Evolutionary conservation across 2,797 vertebrate species (phyloP), one percentile per base, ranked within the genome.

Genomic region (Brotula barbata): DNA sequence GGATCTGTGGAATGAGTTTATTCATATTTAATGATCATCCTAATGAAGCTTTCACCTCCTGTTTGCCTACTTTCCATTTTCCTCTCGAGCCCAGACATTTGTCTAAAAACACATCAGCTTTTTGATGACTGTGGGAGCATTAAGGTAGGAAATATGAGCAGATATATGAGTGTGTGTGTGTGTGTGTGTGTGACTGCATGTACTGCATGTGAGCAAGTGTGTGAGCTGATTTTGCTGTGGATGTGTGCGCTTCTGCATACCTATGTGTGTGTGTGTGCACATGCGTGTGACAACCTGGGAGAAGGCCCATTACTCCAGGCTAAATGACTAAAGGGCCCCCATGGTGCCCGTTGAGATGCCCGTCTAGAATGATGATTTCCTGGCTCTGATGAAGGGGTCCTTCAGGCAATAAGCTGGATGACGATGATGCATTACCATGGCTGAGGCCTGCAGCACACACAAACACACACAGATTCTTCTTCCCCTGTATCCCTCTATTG

Each of bases 11-110:
- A 78, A 80, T 82, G 71, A 75, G 25, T 73, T 76, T 64, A 71
- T 85, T 55, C 55, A 84, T 81, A 71, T 82, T 79, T 81, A 74
- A 83, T 79, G 71, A 74, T 68, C 44, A 1, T 54, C 36, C 59
- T 77, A 79, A 82, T 77, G 77, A 84, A 72, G 77, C 58, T 77
- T 64, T 72, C 66, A 69, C 60, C 41, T 66, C 40, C 0, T 45
- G 46, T 69, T 81, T 66, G 59, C 61, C 54, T 43, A 46, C 44
- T 62, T 41, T 71, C 47, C 31, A 13, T 65, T 75, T 67, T 59
- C 62, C 15, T 42, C 36, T 25, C 13, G 40, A 75, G 56, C 25
- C 2, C 37, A 31, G 33, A 50, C 41, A 39, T 68, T 61, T 43
- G 25, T 37, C 39, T 16, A 50, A 55, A 46, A 53, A 43, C 9